Base-by-base conservation (phyloP, 64 coral and sea anemone species). In the Pocillopora verrucosa region DNA sequence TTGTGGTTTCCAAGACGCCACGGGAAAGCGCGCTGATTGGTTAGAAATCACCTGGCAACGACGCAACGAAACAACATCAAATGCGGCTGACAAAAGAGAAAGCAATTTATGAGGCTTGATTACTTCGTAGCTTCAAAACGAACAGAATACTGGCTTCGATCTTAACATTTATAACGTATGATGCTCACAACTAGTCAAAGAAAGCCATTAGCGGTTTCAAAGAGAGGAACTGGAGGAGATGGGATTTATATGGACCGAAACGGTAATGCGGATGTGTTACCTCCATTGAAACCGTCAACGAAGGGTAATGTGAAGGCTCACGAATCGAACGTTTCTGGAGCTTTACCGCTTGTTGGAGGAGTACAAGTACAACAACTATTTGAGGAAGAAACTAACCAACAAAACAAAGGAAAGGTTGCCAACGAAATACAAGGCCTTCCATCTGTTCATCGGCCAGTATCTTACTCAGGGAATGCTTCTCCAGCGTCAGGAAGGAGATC, bases 311-410 rank as follows among this genome's bases (percentile, higher is more conserved):
- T 94, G n/a, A 94, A 91, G 56, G 75, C 86, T 3, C 93, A 81
- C 5, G 35, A 84, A 77, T 91, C 56, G 16, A 90, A 65, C 36
- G 90, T 86, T 59, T 69, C 91, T 76, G 92, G 95, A 56, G 51
- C 83, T 72, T 51, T 94, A 34, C 93, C 93, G n/a, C 83, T 91
- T 91, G 65, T 94, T 22, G 93, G 83, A 76, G 89, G 92, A 16
- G 89, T 99, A 45, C 97, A 99, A 62, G 97, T 99, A 73, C 97
- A 99, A 77, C 97, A 99, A 51, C 91, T 99, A 78, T 99, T 99
- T 81, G 97, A 99, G 78, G 97, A 99, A 16, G 97, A 99, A 86
- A 99, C 97, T 36, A 99, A 99, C 76, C 93, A 99, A 19, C 93
- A 93, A 56, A 87, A 90, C 19, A 87, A 93, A 77, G 83, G 78